Evolutionary conservation across 2,888 invertebrate genomes (phyloP).

Genomic region (Cecidostiba fungosa): DNA sequence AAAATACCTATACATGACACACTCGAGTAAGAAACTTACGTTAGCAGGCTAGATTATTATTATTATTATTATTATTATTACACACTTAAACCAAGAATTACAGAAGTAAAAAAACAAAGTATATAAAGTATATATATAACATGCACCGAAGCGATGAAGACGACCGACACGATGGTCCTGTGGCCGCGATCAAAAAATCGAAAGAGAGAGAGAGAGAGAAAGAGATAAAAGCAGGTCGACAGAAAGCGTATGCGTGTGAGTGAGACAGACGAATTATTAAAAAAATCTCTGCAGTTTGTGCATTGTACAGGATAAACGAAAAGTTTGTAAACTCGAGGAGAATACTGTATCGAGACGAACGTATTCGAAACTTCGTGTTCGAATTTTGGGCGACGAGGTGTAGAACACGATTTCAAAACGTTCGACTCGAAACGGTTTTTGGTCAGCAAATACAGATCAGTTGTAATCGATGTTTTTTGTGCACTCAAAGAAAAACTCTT

Average conservation of each 20-base stretch:
- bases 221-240: not conserved
- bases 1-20: slow-evolving; percentile 36
- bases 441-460: slow-evolving; percentile 67
- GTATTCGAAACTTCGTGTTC: not conserved
- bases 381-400: not conserved
- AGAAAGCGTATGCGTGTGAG: slow-evolving; percentile 7
- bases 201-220: slow-evolving; percentile 7
- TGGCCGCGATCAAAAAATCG: slow-evolving; percentile 36
- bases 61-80: slow-evolving; percentile 48
- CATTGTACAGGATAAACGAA: slow-evolving; percentile 51
- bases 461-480: slow-evolving; percentile 74
- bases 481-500: slow-evolving; percentile 27
- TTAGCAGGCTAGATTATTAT: slow-evolving; percentile 78
- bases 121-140: slow-evolving; percentile 25
- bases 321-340: not conserved
- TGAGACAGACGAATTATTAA: slow-evolving; percentile 50
- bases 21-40: slow-evolving; percentile 68
- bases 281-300: slow-evolving; percentile 46
- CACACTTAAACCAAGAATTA: slow-evolving; percentile 52
- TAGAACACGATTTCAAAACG: not conserved
- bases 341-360: not conserved
- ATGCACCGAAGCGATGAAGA: slow-evolving; percentile 45
- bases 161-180: slow-evolving; percentile 29
- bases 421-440: not conserved
- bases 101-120: slow-evolving; percentile 33